Percentiles rank a stretch among this genome's conserved stretches.
Evolutionary conservation across 2,797 vertebrate species (phyloP).

Genomic region (Falco novaeseelandiae): DNA sequence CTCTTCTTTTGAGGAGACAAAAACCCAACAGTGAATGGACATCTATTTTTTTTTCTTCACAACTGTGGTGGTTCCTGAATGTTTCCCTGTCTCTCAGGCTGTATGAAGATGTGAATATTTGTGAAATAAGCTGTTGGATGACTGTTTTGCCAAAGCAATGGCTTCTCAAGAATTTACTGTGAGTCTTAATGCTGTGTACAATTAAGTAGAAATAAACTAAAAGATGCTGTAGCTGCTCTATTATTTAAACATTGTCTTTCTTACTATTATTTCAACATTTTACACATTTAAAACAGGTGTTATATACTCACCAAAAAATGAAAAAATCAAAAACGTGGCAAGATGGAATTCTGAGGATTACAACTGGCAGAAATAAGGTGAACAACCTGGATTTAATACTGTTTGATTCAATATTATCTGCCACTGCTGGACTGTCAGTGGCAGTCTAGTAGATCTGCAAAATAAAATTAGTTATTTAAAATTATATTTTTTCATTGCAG

Average conservation of each 20-base stretch:
- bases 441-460: background rate
- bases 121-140: background rate
- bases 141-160: slow-evolving; percentile 57
- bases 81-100: background rate
- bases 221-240: background rate
- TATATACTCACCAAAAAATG: slow-evolving; percentile 83
- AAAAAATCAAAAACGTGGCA: slow-evolving; percentile 84
- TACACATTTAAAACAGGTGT: slow-evolving; percentile 54
- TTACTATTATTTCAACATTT: background rate
- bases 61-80: background rate
- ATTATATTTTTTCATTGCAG: slow-evolving; percentile 57
- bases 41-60: background rate
- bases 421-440: background rate
- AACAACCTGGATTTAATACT: background rate
- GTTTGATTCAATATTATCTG: background rate
- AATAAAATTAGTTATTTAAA: background rate
- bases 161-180: slow-evolving; percentile 75
- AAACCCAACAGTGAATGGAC: no score
- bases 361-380: slow-evolving; percentile 74
- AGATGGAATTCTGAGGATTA: slow-evolving; percentile 77
- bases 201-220: background rate
- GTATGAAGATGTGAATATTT: background rate
- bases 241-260: background rate
- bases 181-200: background rate
- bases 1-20: accelerated